phyloP scores from a whole-genome alignment of 1,140 invertebrate genomes.

The Bicyclus anynana region DNA sequence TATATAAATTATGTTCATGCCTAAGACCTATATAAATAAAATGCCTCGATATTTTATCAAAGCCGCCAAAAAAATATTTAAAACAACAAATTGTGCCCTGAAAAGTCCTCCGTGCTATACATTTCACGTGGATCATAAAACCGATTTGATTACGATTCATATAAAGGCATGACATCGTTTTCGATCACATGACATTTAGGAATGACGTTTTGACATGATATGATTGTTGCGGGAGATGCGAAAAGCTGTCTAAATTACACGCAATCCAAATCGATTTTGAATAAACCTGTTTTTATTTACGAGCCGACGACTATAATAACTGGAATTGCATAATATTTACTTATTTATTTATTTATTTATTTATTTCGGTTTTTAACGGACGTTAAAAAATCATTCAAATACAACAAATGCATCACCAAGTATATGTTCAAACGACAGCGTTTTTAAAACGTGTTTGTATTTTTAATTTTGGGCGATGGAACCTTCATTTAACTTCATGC shows the following conservation, averaged over 20 bases:
- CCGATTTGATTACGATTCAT: not conserved
- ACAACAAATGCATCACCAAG: no score
- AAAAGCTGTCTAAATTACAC: constrained; percentile 45
- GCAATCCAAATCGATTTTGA: constrained; percentile 33
- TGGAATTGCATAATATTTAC: not conserved
- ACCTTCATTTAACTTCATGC: no score
- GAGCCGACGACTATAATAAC: not conserved
- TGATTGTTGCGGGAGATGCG: constrained; percentile 38
- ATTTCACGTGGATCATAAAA: not conserved
- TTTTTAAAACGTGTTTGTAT: no score
- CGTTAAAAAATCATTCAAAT: no score
- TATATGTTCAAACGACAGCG: no score
- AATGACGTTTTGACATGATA: constrained; percentile 50
- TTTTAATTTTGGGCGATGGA: no score
- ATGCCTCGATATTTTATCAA: no score
- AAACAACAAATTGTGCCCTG: not conserved
- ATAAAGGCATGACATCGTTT: constrained; percentile 20
- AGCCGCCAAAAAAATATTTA: not conserved
- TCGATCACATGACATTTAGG: constrained; percentile 28
- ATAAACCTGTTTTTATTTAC: not conserved
- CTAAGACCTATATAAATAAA: no score
- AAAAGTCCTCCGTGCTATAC: not conserved
- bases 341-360: no score
- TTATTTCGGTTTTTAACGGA: no score
- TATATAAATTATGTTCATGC: no score